Evolutionary conservation across 2,113 vertebrate genomes (phyloP).

Genomic region (Atrichornis clamosus): DNA sequence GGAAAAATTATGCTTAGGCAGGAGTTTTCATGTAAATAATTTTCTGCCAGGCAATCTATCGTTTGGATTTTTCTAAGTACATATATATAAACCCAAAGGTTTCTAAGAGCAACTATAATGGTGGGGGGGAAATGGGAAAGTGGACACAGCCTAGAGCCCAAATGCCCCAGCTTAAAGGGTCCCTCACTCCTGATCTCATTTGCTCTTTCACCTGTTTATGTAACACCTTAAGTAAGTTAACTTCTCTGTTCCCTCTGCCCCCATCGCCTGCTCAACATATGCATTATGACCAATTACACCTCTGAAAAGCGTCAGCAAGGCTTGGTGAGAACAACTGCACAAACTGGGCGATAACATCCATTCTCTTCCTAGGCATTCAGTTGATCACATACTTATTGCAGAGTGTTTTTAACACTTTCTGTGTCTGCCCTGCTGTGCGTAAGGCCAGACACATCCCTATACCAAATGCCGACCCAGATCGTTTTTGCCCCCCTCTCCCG

Average conservation of each 20-base stretch:
- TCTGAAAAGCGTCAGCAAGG: neutral
- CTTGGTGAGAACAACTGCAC: neutral
- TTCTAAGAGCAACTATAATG: neutral
- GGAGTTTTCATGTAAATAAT: constrained; percentile 72
- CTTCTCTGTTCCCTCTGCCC: neutral
- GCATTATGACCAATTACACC: neutral
- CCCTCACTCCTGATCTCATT: neutral
- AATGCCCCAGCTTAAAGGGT: neutral
- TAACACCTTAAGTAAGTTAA: neutral
- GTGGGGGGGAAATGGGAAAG: neutral
- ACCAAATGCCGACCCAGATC: neutral
- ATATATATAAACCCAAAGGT: neutral
- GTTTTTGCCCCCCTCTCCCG: neutral
- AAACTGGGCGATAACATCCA: neutral
- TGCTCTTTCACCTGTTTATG: neutral
- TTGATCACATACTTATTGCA: neutral
- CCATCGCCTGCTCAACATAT: neutral
- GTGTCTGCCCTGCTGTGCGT: neutral
- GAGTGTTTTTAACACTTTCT: neutral
- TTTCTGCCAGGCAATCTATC: constrained; percentile 66
- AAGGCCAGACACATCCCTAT: neutral
- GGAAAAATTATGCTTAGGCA: constrained; percentile 74
- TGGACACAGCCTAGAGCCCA: neutral
- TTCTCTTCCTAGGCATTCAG: neutral
- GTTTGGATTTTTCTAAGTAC: neutral